Percentiles rank a stretch among this genome's conserved stretches.
phyloP scores from a whole-genome alignment of 2,888 invertebrate species.

The Plusia festucae region DNA sequence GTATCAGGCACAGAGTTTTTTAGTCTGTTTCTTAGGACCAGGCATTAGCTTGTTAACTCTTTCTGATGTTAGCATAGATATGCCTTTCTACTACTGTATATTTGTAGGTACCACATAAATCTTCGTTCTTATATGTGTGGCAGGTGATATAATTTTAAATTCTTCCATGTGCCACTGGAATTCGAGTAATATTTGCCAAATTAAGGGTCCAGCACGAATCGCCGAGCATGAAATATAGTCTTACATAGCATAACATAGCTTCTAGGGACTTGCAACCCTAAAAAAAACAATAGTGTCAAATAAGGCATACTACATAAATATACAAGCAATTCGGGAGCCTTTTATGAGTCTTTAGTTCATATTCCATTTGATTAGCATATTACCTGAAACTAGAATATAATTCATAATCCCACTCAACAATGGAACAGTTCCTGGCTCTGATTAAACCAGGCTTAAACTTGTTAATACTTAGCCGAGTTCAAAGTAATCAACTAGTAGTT shows the following conservation, averaged over 20 bases:
- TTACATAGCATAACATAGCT: too few relatives aligned
- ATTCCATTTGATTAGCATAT: not conserved
- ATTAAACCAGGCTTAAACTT: constrained; percentile 46
- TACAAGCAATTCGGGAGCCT: not conserved
- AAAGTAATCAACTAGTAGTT: constrained; percentile 43
- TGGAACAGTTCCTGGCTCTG: constrained; percentile 13
- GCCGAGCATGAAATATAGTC: constrained; percentile 22
- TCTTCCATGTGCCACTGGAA: not conserved
- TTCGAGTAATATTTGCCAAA: constrained; percentile 42
- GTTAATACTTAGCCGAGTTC: constrained; percentile 47
- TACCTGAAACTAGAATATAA: not conserved
- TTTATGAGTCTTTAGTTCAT: not conserved
- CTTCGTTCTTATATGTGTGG: too few relatives aligned
- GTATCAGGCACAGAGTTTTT: too few relatives aligned
- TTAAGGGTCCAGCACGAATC: constrained; percentile 41
- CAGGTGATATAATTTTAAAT: not conserved
- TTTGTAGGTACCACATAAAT: too few relatives aligned
- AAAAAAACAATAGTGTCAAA: too few relatives aligned
- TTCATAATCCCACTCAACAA: constrained; percentile 5
- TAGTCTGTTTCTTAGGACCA: too few relatives aligned
- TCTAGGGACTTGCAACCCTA: too few relatives aligned
- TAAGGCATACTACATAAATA: not conserved
- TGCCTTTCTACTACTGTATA: too few relatives aligned
- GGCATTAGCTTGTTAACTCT: too few relatives aligned
- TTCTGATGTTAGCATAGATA: too few relatives aligned